A percentile compares a stretch with the other conserved stretches of the same genome.
phyloP scores from a whole-genome alignment of 2,113 vertebrate genomes.

The Collichthys lucidus region DNA sequence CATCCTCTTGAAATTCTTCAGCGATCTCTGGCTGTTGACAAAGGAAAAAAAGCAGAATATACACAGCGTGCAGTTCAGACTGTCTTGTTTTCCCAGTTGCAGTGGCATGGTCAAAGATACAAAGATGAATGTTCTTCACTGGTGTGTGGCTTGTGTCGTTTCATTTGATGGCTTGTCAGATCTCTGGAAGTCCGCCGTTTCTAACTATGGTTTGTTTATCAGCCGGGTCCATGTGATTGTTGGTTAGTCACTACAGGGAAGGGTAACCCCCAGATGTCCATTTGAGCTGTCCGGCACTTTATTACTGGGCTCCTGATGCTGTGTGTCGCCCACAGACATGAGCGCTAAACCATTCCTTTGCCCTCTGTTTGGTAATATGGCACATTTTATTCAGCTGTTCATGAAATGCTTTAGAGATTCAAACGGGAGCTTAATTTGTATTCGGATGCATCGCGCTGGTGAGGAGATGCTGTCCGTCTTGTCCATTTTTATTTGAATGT shows the following conservation, averaged over 20 bases:
- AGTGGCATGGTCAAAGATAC: constrained; percentile 18
- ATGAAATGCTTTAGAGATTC: constrained; percentile 61
- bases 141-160: constrained; percentile 27
- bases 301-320: constrained; percentile 56
- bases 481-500: constrained; percentile 62
- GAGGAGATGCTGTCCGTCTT: constrained; percentile 40
- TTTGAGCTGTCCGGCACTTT: constrained; percentile 74
- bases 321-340: constrained; percentile 16
- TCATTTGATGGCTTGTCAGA: constrained; percentile 33
- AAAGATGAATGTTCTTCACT: constrained; percentile 47
- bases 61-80: constrained; percentile 2
- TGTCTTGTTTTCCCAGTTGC: neutral
- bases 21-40: constrained; percentile 41
- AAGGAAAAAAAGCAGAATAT: constrained; percentile 12
- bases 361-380: constrained; percentile 36
- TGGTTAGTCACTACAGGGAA: constrained; percentile 39
- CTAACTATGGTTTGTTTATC: constrained; percentile 31
- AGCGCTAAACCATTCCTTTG: constrained; percentile 34
- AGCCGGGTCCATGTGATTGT: constrained; percentile 34
- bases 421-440: constrained; percentile 36
- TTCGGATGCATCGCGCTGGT: constrained; percentile 12
- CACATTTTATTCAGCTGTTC: constrained; percentile 50
- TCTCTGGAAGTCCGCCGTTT: constrained; percentile 27
- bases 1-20: constrained; percentile 66
- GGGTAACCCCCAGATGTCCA: constrained; percentile 35